Evolutionary conservation across 2,797 vertebrate genomes (phyloP).

Genomic region (Arctocebus calabarensis): DNA sequence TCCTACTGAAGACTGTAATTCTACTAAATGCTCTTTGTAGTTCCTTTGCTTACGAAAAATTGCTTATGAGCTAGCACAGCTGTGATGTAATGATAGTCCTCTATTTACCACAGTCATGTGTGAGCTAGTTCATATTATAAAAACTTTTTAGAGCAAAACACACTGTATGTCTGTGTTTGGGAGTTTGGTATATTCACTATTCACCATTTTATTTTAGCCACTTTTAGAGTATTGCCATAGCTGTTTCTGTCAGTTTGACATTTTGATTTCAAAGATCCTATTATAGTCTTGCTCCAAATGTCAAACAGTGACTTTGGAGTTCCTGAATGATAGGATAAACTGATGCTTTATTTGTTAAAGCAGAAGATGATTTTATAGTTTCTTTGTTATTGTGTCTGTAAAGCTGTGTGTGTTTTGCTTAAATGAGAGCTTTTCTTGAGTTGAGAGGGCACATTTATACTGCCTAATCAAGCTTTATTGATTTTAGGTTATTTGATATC

Average conservation of each 20-base stretch:
- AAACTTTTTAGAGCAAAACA: conserved; percentile 38
- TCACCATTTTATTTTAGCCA: not conserved
- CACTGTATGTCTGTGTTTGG: not conserved
- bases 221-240: conserved; percentile 58
- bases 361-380: conserved; percentile 42
- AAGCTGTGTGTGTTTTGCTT: not conserved
- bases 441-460: not conserved
- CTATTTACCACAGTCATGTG: not conserved
- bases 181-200: conserved; percentile 9
- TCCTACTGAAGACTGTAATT: not conserved
- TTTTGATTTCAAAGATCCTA: conserved; percentile 74
- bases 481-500: conserved; percentile 32
- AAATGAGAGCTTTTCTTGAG: conserved; percentile 3
- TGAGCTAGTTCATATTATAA: conserved; percentile 38
- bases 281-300: conserved; percentile 69
- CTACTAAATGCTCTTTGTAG: not conserved
- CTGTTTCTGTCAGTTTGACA: conserved; percentile 69
- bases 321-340: conserved; percentile 47
- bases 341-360: conserved; percentile 36
- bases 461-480: not conserved
- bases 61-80: not conserved
- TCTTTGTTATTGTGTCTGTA: not conserved
- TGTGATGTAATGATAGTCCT: conserved; percentile 43
- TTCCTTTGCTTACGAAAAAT: conserved; percentile 44
- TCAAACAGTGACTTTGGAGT: conserved; percentile 44